Base-by-base conservation (phyloP, 2,113 vertebrate genomes). In the Ginglymostoma cirratum region DNA sequence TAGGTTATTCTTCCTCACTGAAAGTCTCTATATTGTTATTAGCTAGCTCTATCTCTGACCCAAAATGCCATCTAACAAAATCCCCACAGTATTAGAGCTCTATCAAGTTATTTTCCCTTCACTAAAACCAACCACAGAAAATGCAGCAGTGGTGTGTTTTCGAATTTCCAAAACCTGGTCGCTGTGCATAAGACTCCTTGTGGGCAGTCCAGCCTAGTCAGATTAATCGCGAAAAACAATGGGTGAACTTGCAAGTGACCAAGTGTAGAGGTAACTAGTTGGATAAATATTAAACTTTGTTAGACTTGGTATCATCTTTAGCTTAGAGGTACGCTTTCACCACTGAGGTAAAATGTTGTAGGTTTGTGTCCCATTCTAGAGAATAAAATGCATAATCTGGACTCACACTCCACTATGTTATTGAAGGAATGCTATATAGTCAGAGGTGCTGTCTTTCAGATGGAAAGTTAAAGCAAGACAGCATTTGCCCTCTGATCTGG, bases 271-370 rank as follows among this genome's bases (percentile, higher is more conserved):
- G 78, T 45, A 45, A 45, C 38, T 83, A 5, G 38, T 42, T 45
- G 38, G 80, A 83, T 83, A 83, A 83, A 42, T 83, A 45, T 83
- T 83, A 83, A 83, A 83, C 38, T 83, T 83, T 83, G 80, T 83
- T 19, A 45, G 38, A 83, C 21, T 42, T 14, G 78, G n/a, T 83
- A 17, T 42, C 4, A 42, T 4, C 78, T 17, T 15, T 42, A 17
- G 78, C n/a, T 83, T 17, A 83, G 14, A 38, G 15, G 15, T 83
- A n/a, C 17, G 15, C 7, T 42, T 15, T 83, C 6, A 17, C 78
- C 78, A 19, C n/a, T 42, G n/a, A 83, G 3, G 17, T 17, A 42
- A 4, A 38, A 80, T 12, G 0, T 30, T 78, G 10, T 12, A n/a
- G 78, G 78, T 80, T 19, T 42, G 4, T 5, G 14, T 17, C n/a